These are phyloP conservation scores for Sesamia inferens DNA, from an alignment of 2,888 invertebrate genomes.

Conservation along the genomic window DNA sequence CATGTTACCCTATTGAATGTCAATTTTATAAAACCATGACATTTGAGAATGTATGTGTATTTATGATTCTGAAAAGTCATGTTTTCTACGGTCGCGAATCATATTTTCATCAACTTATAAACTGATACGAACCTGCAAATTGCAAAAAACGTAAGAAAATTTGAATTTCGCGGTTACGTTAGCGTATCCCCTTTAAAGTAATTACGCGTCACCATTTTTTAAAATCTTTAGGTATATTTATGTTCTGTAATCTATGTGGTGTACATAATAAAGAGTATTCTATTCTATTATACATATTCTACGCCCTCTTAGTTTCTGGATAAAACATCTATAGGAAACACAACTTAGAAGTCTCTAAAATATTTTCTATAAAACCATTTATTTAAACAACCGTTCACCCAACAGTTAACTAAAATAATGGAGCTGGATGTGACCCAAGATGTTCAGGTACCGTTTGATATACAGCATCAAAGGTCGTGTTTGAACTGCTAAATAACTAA, in stretches of 20 bases:
- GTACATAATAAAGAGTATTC: too few relatives aligned
- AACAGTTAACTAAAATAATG: constrained; percentile 2
- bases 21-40: too few relatives aligned
- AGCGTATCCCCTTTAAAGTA: too few relatives aligned
- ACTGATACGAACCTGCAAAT: neutral
- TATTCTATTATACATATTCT: neutral
- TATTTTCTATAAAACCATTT: neutral
- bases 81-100: neutral
- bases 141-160: neutral
- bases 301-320: neutral
- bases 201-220: too few relatives aligned
- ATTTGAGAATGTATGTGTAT: too few relatives aligned
- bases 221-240: too few relatives aligned
- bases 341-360: neutral
- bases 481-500: constrained; percentile 5
- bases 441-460: constrained; percentile 22
- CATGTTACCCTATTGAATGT: too few relatives aligned
- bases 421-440: constrained; percentile 29
- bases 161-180: neutral
- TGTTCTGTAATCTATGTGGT: too few relatives aligned
- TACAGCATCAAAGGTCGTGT: neutral
- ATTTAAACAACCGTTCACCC: neutral
- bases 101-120: neutral
- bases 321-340: neutral
- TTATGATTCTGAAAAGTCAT: too few relatives aligned